Evolutionary conservation across 2,888 invertebrate species (phyloP).

Genomic region (Dynastes hyllus): DNA sequence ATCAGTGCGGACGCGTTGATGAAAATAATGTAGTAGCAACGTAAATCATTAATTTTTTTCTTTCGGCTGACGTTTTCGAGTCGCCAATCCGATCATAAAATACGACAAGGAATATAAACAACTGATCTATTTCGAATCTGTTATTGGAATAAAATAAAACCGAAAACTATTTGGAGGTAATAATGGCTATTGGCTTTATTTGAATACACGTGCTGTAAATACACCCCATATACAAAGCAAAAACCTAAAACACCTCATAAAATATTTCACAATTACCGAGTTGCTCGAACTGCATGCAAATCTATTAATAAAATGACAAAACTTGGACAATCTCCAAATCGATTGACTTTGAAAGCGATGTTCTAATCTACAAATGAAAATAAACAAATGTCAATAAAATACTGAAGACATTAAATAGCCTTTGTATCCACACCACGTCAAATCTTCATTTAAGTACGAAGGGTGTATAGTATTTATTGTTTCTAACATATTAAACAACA

Average conservation of each 20-base stretch:
- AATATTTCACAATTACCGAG: constrained; percentile 24
- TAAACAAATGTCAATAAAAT: constrained; percentile 23
- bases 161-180: constrained; percentile 30
- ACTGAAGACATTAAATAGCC: background rate
- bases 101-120: constrained; percentile 40
- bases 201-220: constrained; percentile 22
- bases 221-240: constrained; percentile 21
- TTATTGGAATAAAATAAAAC: constrained; percentile 36
- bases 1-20: constrained; percentile 17
- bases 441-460: background rate
- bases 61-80: constrained; percentile 37
- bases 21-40: constrained; percentile 41
- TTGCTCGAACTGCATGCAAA: constrained; percentile 19
- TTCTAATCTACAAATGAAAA: constrained; percentile 22
- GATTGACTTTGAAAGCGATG: constrained; percentile 33
- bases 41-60: constrained; percentile 45
- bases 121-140: constrained; percentile 20
- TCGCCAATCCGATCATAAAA: constrained; percentile 38
- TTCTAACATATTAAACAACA: no score
- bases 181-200: constrained; percentile 14
- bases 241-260: constrained; percentile 33
- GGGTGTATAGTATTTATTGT: no score
- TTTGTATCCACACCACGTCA: background rate
- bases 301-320: constrained; percentile 33
- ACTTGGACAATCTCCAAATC: constrained; percentile 32